phyloP scores from a whole-genome alignment of 2,888 invertebrate genomes.

The Dryococelus australis region DNA sequence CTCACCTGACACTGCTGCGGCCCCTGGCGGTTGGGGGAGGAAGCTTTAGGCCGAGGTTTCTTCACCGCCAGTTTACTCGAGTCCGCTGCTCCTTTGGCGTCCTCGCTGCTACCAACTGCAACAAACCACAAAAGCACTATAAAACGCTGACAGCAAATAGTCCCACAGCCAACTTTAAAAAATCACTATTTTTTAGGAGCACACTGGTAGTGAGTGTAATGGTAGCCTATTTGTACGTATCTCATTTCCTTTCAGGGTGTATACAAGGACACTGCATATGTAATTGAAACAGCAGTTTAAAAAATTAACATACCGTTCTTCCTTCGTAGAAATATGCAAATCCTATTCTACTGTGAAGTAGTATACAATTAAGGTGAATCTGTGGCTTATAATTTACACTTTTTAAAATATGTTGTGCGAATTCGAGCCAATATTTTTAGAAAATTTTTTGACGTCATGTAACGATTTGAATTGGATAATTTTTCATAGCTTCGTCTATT shows the following conservation, averaged over 20 bases:
- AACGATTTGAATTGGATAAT: too few relatives aligned
- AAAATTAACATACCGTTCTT: too few relatives aligned
- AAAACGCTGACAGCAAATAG: not conserved
- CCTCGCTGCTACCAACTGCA: slow-evolving; percentile 63
- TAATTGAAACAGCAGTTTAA: too few relatives aligned
- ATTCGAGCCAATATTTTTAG: too few relatives aligned
- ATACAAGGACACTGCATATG: too few relatives aligned
- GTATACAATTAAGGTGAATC: too few relatives aligned
- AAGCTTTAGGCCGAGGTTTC: slow-evolving; percentile 81
- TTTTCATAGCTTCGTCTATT: too few relatives aligned
- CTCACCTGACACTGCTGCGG: slow-evolving; percentile 91
- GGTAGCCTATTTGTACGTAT: not conserved
- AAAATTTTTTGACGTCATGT: too few relatives aligned
- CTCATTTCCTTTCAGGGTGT: not conserved
- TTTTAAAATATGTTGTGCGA: too few relatives aligned
- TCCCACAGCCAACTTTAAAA: not conserved
- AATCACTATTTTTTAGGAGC: not conserved
- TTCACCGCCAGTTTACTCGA: slow-evolving; percentile 68
- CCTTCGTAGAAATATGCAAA: too few relatives aligned
- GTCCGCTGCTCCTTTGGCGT: slow-evolving; percentile 61
- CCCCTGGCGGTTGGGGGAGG: slow-evolving; percentile 89
- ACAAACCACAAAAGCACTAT: slow-evolving; percentile 40
- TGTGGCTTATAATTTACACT: too few relatives aligned
- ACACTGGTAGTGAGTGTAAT: not conserved
- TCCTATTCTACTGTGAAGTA: too few relatives aligned